Evolutionary conservation across 2,888 invertebrate species (phyloP).

Genomic region (Nomada ruficornis): DNA sequence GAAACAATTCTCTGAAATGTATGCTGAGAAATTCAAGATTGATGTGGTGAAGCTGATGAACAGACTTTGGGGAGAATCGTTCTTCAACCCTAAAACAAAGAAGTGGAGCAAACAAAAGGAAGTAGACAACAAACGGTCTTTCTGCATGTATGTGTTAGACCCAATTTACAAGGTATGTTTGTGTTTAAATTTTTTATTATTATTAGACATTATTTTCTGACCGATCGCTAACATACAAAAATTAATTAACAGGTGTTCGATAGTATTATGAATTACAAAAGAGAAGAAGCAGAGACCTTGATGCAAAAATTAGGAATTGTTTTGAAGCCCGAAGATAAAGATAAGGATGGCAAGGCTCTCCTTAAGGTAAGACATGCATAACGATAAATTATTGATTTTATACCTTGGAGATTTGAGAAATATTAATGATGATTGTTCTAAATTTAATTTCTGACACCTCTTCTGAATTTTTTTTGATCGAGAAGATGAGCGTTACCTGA

Average conservation of each 20-base stretch:
- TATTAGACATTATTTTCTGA: not conserved
- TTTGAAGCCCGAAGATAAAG: conserved; percentile 97
- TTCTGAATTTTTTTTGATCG: conserved; percentile 79
- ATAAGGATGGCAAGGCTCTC: conserved; percentile 97
- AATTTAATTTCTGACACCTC: conserved; percentile 82
- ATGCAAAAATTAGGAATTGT: conserved; percentile 96
- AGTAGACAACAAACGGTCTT: conserved; percentile 96
- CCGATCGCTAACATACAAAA: not conserved
- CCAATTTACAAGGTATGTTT: conserved; percentile 96
- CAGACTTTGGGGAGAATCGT: conserved; percentile 99
- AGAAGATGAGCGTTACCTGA: conserved; percentile 74
- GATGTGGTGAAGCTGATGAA: conserved; percentile 99
- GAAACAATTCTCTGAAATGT: conserved; percentile 99
- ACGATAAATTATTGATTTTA: not conserved
- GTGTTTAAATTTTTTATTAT: not conserved
- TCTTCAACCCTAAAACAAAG: conserved; percentile 98
- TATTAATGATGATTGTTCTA: conserved; percentile 77
- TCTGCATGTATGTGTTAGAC: conserved; percentile 99
- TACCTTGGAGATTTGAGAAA: not conserved
- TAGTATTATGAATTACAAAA: conserved; percentile 96
- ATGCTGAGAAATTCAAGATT: conserved; percentile 99
- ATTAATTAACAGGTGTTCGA: conserved; percentile 87
- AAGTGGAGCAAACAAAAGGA: conserved; percentile 98
- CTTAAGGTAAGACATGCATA: conserved; percentile 89
- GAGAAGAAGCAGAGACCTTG: conserved; percentile 95